Conservation (phyloP, 2,113 vertebrate genomes). For the Sphyrna mokarran region DNA sequence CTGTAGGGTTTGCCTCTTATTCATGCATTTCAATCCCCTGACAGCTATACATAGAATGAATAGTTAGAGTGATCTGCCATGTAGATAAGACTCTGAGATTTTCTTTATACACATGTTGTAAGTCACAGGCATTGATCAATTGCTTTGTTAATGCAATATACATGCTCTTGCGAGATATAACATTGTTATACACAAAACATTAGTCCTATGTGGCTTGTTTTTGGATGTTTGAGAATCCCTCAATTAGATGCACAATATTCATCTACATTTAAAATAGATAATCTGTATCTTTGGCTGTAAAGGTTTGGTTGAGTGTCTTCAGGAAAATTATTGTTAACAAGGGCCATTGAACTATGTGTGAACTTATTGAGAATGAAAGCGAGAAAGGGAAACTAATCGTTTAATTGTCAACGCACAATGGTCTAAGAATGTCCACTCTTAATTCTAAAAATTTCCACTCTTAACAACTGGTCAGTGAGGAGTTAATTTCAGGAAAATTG, state of each 20-base stretch:
- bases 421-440: too few species aligned
- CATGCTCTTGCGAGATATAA: background rate
- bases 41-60: background rate
- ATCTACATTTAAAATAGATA: background rate
- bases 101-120: background rate
- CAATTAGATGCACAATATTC: background rate
- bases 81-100: background rate
- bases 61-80: background rate
- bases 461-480: background rate
- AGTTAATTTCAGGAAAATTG: background rate
- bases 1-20: slow-evolving; percentile 15
- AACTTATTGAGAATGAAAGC: background rate
- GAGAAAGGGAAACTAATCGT: background rate
- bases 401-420: background rate
- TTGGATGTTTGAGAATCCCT: background rate
- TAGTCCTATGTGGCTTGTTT: too few species aligned
- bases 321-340: too few species aligned
- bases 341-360: background rate
- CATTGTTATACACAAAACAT: background rate
- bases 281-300: background rate
- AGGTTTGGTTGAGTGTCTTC: background rate
- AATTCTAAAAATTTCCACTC: background rate
- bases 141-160: background rate
- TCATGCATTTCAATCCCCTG: background rate
- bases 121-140: background rate